Conservation (phyloP, 2,888 invertebrate species). For the Ypsolopha sequella region DNA sequence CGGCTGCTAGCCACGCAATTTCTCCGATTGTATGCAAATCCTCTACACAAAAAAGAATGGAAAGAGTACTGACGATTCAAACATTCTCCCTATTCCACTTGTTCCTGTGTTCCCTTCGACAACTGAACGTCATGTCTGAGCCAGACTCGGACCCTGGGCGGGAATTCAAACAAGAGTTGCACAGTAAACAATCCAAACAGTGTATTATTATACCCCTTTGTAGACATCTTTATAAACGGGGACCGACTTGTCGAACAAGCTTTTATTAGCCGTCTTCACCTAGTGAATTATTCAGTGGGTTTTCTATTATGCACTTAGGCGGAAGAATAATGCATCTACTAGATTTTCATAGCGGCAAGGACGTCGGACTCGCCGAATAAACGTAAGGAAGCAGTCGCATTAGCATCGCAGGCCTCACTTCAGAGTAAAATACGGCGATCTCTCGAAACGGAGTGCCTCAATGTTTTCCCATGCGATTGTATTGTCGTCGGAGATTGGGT, state of each 20-base stretch:
- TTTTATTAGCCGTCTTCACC: slow-evolving; percentile 52
- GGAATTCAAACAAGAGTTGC: slow-evolving; percentile 36
- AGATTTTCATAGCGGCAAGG: slow-evolving; percentile 41
- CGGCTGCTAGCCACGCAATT: slow-evolving; percentile 53
- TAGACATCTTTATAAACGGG: slow-evolving; percentile 52
- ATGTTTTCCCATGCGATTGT: background rate
- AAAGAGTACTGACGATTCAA: slow-evolving; percentile 48
- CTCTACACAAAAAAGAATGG: slow-evolving; percentile 59
- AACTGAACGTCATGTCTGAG: slow-evolving; percentile 23
- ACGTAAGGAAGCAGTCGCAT: slow-evolving; percentile 23
- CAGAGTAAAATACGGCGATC: background rate
- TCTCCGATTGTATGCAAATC: slow-evolving; percentile 68
- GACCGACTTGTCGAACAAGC: slow-evolving; percentile 46
- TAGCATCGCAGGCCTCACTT: slow-evolving; percentile 24
- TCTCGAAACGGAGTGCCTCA: background rate
- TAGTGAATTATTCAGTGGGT: slow-evolving; percentile 56
- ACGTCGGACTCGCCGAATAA: slow-evolving; percentile 30
- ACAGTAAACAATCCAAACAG: slow-evolving; percentile 37
- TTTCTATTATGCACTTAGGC: slow-evolving; percentile 56
- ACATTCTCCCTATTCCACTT: slow-evolving; percentile 48
- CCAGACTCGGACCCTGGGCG: slow-evolving; percentile 17
- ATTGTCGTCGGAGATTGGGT: background rate
- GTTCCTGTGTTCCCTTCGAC: slow-evolving; percentile 17
- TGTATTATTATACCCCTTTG: slow-evolving; percentile 47
- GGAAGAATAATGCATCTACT: slow-evolving; percentile 54